phyloP scores from a whole-genome alignment of 2,888 invertebrate genomes.

The Cataglyphis livida region DNA sequence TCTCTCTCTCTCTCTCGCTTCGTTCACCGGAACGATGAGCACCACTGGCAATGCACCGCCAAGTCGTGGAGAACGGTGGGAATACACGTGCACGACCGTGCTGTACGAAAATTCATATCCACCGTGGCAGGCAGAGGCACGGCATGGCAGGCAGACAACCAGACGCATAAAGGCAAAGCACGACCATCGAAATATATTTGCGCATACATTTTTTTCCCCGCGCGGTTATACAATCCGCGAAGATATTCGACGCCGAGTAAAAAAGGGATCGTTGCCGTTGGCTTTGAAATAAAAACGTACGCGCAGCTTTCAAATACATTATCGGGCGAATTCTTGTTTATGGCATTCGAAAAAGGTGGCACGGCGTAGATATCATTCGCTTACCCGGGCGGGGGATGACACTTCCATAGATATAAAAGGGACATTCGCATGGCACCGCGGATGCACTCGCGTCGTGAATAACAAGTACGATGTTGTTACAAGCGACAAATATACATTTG shows the following conservation, averaged over 20 bases:
- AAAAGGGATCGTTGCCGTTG: conserved; percentile 66
- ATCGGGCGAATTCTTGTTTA: conserved; percentile 77
- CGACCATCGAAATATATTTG: conserved; percentile 76
- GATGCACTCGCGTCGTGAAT: conserved; percentile 62
- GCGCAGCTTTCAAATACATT: conserved; percentile 74
- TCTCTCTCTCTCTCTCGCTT: background rate
- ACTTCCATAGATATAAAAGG: conserved; percentile 59
- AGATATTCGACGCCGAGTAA: conserved; percentile 52
- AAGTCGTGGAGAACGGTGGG: conserved; percentile 71
- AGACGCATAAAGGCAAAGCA: conserved; percentile 72
- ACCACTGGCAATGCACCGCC: conserved; percentile 67
- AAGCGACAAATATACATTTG: conserved; percentile 69
- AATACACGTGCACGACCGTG: conserved; percentile 75
- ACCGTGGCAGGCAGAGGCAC: conserved; percentile 67
- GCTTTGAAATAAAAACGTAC: conserved; percentile 72
- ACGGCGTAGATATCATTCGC: conserved; percentile 67
- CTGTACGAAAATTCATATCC: conserved; percentile 77
- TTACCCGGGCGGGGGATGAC: conserved; percentile 24
- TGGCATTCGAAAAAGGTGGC: conserved; percentile 69
- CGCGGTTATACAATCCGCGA: conserved; percentile 73
- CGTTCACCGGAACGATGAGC: conserved; percentile 55
- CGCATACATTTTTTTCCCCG: conserved; percentile 74
- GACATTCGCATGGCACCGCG: conserved; percentile 7
- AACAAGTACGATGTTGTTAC: conserved; percentile 68
- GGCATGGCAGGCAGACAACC: conserved; percentile 68